Evolutionary conservation across 1,140 invertebrate genomes (phyloP), one percentile per base, ranked within the genome.

Genomic region (Venturia canescens): DNA sequence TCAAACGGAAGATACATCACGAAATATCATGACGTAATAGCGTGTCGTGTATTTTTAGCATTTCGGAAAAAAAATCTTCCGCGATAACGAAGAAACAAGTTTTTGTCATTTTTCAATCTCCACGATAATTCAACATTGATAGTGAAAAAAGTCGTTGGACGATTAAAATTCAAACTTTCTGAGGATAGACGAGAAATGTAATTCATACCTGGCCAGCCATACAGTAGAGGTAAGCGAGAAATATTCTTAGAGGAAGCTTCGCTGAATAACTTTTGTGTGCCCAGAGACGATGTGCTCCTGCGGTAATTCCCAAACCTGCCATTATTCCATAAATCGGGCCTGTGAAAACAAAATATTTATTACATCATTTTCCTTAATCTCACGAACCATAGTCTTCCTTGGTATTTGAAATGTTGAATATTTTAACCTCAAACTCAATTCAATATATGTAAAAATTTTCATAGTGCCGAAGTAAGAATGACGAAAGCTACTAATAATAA

Each of bases 211-310:
- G 84, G 5, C 88, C 90, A 34, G 88, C 86, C 85, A 87, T 88
- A 66, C 89, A 90, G 63, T 87, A 91, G 0, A 90, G 77, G 77
- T 53, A 82, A 15, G 87, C 85, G 0, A 94, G 85, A 74, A 94
- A 87, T 81, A 94, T 89, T 84, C 94, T 93, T 50, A 97, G 89
- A 0, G 95, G 96, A 78, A 94, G 88, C 86, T 93, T 95, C 3
- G 97, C 97, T 84, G 96, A 96, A 90, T 97, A 98, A 34, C 96
- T 93, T 83, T 94, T 93, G 88, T 98, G 97, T 15, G 96, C 93
- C 96, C 96, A 98, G 29, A 97, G 92, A 69, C 97, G 93, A 91
- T 98, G 97, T 21, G 95, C 95, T 44, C 97, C 97, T 9, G 95
- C 96, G 11, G 97, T 98, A 63, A 98, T 93, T 60, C 95, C 95